These are phyloP conservation scores for Drosophila chauvacae DNA, from an alignment of 1,140 invertebrate species.

Conservation along the genomic window DNA sequence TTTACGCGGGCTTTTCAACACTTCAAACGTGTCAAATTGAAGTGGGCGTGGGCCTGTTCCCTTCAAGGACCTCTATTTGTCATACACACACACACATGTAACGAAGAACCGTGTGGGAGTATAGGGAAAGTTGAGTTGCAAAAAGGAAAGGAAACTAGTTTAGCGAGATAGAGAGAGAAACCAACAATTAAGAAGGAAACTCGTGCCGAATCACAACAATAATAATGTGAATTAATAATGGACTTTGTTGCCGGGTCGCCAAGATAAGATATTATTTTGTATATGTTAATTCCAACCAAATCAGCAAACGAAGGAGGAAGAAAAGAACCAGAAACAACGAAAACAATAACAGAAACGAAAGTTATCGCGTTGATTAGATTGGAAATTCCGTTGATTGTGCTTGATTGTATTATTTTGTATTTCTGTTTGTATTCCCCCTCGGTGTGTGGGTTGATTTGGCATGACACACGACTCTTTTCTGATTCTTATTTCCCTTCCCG, in stretches of 20 bases:
- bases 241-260: slow-evolving; percentile 11
- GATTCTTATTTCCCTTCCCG: slow-evolving; percentile 3
- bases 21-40: slow-evolving; percentile 61
- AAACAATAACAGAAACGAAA: slow-evolving; percentile 44
- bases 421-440: slow-evolving; percentile 16
- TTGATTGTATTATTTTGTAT: slow-evolving; percentile 24
- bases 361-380: slow-evolving; percentile 70
- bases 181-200: slow-evolving; percentile 8
- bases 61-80: slow-evolving; percentile 41
- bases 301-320: slow-evolving; percentile 18
- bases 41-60: slow-evolving; percentile 42
- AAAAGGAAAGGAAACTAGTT: slow-evolving; percentile 15
- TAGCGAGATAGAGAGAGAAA: neutral
- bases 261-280: slow-evolving; percentile 33
- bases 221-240: slow-evolving; percentile 34
- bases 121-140: slow-evolving; percentile 7
- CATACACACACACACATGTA: slow-evolving; percentile 18
- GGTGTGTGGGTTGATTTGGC: slow-evolving; percentile 29
- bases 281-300: slow-evolving; percentile 47
- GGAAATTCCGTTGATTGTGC: slow-evolving; percentile 48
- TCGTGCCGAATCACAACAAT: slow-evolving; percentile 16
- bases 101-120: neutral
- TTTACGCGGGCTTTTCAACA: slow-evolving; percentile 56
- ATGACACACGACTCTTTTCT: slow-evolving; percentile 35
- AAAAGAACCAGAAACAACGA: neutral